Percentiles rank a stretch among this genome's conserved stretches.
phyloP scores from a whole-genome alignment of 2,113 vertebrate species.

The Upupa epops region DNA sequence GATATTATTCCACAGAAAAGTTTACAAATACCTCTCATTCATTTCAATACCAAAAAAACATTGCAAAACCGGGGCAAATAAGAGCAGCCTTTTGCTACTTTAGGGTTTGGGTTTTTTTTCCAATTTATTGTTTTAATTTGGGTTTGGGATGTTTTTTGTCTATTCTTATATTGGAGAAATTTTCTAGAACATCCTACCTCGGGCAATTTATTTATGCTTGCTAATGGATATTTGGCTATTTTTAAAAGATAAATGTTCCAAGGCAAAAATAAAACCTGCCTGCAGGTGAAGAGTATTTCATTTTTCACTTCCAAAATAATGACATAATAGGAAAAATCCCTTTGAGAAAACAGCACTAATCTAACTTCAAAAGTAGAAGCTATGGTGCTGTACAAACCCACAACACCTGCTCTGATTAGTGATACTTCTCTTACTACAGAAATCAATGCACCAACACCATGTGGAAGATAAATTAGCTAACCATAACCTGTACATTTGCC shows the following conservation, averaged over 20 bases:
- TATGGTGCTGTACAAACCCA: neutral
- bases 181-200: neutral
- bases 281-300: neutral
- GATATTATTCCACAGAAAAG: neutral
- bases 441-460: neutral
- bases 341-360: neutral
- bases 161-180: neutral
- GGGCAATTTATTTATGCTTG: neutral
- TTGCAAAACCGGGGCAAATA: neutral
- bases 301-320: neutral
- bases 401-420: no score
- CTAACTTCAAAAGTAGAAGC: neutral
- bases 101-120: neutral
- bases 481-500: neutral
- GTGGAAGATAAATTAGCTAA: neutral
- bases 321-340: accelerated
- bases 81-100: neutral
- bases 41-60: neutral
- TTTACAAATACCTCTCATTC: neutral
- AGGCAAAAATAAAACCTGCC: neutral
- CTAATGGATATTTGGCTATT: neutral
- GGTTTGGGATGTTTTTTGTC: neutral
- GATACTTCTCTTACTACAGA: neutral
- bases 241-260: neutral
- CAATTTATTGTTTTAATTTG: neutral